Evolutionary conservation across 1,140 invertebrate species (phyloP).

Genomic region (Bathynomus jamesi): DNA sequence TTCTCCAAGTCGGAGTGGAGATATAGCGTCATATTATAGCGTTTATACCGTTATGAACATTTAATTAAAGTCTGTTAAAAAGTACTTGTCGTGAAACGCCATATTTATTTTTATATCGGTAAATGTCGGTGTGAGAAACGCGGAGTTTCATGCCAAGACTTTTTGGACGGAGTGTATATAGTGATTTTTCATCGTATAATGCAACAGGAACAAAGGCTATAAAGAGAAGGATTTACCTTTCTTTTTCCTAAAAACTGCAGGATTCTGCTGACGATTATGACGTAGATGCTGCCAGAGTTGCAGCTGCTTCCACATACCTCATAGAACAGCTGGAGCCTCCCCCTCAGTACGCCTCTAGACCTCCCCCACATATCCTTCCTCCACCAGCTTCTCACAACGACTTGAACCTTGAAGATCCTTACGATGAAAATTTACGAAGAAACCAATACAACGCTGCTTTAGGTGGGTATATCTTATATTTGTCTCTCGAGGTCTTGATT

Average conservation of each 20-base stretch:
- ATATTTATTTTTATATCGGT: too few species aligned
- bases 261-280: slow-evolving; percentile 32
- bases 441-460: slow-evolving; percentile 27
- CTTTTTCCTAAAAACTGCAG: too few species aligned
- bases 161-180: too few species aligned
- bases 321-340: slow-evolving; percentile 36
- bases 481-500: not conserved
- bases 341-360: slow-evolving; percentile 27
- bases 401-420: slow-evolving; percentile 22
- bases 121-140: too few species aligned
- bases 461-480: slow-evolving; percentile 14
- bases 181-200: too few species aligned
- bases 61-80: too few species aligned
- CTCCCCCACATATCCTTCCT: slow-evolving; percentile 23
- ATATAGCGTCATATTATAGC: too few species aligned
- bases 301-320: slow-evolving; percentile 26
- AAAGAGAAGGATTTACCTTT: too few species aligned
- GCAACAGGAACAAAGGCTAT: too few species aligned
- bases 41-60: not conserved
- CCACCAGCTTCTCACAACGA: slow-evolving; percentile 24
- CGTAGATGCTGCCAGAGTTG: slow-evolving; percentile 21
- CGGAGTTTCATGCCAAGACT: too few species aligned
- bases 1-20: too few species aligned
- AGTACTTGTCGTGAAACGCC: too few species aligned
- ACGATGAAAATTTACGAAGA: slow-evolving; percentile 22